phyloP scores from a whole-genome alignment of 2,888 invertebrate genomes.

The Morpho achilles region DNA sequence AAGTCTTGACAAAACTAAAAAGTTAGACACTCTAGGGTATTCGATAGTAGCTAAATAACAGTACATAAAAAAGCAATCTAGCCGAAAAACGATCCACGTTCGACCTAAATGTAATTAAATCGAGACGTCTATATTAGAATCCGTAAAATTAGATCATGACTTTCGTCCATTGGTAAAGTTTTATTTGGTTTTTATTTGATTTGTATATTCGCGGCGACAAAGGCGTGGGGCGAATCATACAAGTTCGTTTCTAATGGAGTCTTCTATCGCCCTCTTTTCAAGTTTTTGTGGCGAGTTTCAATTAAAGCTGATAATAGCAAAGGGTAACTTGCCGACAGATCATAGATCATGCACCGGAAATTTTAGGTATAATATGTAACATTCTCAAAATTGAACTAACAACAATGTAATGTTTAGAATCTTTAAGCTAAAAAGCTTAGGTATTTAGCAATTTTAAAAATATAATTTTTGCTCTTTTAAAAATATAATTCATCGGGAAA shows the following conservation, averaged over 20 bases:
- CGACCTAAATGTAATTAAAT: constrained; percentile 30
- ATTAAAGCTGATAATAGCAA: constrained; percentile 60
- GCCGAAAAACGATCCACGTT: constrained; percentile 20
- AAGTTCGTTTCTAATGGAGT: constrained; percentile 47
- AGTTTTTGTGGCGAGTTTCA: constrained; percentile 53
- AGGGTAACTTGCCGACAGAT: constrained; percentile 41
- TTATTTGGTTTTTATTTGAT: constrained; percentile 52
- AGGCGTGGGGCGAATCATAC: constrained; percentile 44
- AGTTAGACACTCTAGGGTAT: not conserved
- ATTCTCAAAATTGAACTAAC: not conserved
- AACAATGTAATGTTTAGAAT: no score
- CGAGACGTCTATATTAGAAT: constrained; percentile 46
- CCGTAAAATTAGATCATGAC: constrained; percentile 54
- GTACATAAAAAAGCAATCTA: constrained; percentile 26
- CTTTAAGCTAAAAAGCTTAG: no score
- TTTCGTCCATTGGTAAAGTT: constrained; percentile 35
- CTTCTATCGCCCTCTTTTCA: constrained; percentile 38
- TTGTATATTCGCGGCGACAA: constrained; percentile 43
- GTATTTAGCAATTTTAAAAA: no score
- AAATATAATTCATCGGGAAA: no score
- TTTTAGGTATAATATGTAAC: not conserved
- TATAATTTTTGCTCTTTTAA: no score
- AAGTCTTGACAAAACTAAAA: no score
- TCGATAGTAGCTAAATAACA: constrained; percentile 4
- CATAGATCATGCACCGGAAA: constrained; percentile 36